phyloP scores from a whole-genome alignment of 2,113 vertebrate species.

The Elanoides forficatus region DNA sequence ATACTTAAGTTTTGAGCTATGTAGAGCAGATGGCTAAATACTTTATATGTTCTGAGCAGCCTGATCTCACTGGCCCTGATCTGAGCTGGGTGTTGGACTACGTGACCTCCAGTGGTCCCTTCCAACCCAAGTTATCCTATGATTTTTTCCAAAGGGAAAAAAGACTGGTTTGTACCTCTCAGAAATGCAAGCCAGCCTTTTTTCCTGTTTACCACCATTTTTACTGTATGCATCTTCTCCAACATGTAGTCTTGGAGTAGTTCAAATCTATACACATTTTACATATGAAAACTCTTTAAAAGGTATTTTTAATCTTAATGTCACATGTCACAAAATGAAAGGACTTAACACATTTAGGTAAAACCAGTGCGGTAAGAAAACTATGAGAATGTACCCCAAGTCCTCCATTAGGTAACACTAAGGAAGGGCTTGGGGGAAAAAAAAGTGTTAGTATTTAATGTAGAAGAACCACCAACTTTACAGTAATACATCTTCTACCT shows the following conservation, averaged over 20 bases:
- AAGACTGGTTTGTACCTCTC: background rate
- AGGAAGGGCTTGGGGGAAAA: background rate
- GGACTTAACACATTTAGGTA: background rate
- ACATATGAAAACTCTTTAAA: background rate
- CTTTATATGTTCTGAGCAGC: background rate
- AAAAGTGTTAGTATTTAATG: background rate
- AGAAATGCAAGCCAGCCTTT: background rate
- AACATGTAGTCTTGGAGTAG: background rate
- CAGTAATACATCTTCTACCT: background rate
- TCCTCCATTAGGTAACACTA: background rate
- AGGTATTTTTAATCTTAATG: background rate
- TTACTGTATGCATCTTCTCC: background rate
- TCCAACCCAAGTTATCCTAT: background rate
- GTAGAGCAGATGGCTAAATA: background rate
- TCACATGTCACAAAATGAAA: background rate
- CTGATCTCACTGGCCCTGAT: background rate
- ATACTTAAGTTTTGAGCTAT: background rate
- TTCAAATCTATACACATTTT: background rate
- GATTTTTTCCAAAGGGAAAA: background rate
- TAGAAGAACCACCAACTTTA: background rate
- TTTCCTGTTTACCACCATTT: background rate
- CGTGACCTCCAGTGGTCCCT: background rate
- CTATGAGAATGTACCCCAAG: background rate
- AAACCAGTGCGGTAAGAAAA: background rate
- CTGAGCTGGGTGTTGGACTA: background rate